These are phyloP conservation scores for Myxocyprinus asiaticus DNA, from an alignment of 2,113 vertebrate species.

Conservation along the genomic window DNA sequence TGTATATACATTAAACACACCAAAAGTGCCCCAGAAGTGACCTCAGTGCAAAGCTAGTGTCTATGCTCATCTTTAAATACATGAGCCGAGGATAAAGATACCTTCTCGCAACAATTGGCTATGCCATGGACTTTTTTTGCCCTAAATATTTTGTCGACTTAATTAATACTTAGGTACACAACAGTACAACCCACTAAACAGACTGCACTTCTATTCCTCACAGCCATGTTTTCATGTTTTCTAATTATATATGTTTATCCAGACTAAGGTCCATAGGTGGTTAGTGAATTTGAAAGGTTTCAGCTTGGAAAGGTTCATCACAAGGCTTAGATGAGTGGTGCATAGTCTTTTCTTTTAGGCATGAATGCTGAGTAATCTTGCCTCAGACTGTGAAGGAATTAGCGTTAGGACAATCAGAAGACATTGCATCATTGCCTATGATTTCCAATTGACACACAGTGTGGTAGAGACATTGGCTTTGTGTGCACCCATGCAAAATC, in stretches of 20 bases:
- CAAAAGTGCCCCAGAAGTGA: background rate
- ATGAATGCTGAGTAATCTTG: background rate
- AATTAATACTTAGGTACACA: no score
- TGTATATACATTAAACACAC: background rate
- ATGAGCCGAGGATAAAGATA: no score
- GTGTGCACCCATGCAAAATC: slow-evolving; percentile 14
- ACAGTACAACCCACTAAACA: no score
- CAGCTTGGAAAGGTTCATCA: background rate
- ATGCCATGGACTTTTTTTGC: no score
- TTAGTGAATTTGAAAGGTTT: background rate
- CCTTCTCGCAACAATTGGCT: no score
- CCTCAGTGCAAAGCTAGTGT: no score
- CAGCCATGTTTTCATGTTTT: no score
- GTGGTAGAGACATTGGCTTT: background rate
- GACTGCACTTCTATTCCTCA: no score
- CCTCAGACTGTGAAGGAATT: slow-evolving; percentile 17
- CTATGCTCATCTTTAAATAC: no score
- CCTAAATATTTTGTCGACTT: no score
- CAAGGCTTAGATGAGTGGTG: background rate
- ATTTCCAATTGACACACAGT: background rate
- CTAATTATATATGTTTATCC: no score
- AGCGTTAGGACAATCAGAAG: slow-evolving; percentile 9
- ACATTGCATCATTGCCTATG: background rate
- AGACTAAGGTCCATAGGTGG: background rate
- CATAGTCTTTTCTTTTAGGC: background rate